Evolutionary conservation across 1,140 invertebrate species (phyloP), one percentile per base, ranked within the genome.

Genomic region (Fopius arisanus): DNA sequence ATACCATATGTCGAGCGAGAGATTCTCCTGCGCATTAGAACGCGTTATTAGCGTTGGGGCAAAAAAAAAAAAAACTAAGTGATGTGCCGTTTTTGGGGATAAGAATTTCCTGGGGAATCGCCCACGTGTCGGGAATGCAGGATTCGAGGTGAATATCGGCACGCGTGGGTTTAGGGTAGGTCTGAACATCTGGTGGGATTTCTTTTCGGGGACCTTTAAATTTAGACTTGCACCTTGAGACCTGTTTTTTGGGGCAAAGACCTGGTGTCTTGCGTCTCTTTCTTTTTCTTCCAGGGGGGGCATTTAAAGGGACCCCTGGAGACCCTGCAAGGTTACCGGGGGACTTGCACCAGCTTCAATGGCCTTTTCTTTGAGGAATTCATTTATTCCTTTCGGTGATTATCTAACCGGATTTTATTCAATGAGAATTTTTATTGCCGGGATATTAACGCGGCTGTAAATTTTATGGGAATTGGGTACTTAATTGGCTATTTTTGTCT

Each of bases 201-300:
- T 48, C 12, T 10, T 48, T 48, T 48, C 62, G 70, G 78, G 77
- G 81, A 78, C 79, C 82, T 86, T 84, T 84, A 86, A 86, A 83
- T 76, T 75, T 79, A 37, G 81, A 83, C 77, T 79, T 78, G 81
- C 82, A 84, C 83, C 82, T 83, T 82, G 81, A 83, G 81, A 83
- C 82, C 84, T 82, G 81, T 79, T 74, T 78, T 76, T 31, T 70
- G 54, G 78, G 78, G 78, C 81, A 79, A 83, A 82, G 80, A 82
- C 80, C 80, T 82, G 81, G 21, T 67, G 43, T 41, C 19, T 62
- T 70, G 21, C 23, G 37, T 37, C 21, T 67, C 40, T 72, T 23
- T 41, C 28, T 62, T 54, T 43, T 67, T 48, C 29, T 67, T 67
- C n/a, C 33, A n/a, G 16, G 29, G 28, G 69, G 69, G 54, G 70